A percentile compares a stretch with the other conserved stretches of the same genome.
Conservation (phyloP, 2,888 invertebrate species). For the Papilio demoleus region DNA sequence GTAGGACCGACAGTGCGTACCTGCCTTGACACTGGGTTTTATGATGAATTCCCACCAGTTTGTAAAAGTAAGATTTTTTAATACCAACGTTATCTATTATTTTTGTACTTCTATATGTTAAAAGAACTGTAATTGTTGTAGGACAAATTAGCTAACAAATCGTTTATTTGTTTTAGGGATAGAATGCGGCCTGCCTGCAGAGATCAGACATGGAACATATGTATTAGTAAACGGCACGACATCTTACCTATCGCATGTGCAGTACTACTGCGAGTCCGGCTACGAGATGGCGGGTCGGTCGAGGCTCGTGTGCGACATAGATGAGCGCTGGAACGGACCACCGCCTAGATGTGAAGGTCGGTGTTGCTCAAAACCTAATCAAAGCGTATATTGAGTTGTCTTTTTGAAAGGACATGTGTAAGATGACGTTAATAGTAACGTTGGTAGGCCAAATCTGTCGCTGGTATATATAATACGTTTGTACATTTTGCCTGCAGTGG, state of each 20-base stretch:
- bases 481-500: constrained; percentile 72
- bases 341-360: constrained; percentile 94
- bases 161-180: constrained; percentile 68
- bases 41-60: constrained; percentile 96
- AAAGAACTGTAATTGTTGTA: too few relatives aligned
- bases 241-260: constrained; percentile 93
- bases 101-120: too few relatives aligned
- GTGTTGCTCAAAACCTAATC: constrained; percentile 45
- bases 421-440: too few relatives aligned
- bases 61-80: constrained; percentile 93
- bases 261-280: constrained; percentile 92
- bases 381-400: background rate
- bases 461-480: background rate
- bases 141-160: too few relatives aligned
- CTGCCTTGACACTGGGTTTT: constrained; percentile 95
- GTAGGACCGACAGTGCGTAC: constrained; percentile 93
- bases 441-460: background rate
- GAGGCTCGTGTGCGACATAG: constrained; percentile 93
- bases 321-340: constrained; percentile 96
- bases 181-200: constrained; percentile 95
- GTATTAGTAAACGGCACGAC: constrained; percentile 92
- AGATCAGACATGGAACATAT: constrained; percentile 92
- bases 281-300: constrained; percentile 94
- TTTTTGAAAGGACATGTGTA: background rate
- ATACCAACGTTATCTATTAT: too few relatives aligned